A percentile compares a stretch with the other conserved stretches of the same genome.
Conservation (phyloP, 2,888 invertebrate species). For the Chesias legatella region DNA sequence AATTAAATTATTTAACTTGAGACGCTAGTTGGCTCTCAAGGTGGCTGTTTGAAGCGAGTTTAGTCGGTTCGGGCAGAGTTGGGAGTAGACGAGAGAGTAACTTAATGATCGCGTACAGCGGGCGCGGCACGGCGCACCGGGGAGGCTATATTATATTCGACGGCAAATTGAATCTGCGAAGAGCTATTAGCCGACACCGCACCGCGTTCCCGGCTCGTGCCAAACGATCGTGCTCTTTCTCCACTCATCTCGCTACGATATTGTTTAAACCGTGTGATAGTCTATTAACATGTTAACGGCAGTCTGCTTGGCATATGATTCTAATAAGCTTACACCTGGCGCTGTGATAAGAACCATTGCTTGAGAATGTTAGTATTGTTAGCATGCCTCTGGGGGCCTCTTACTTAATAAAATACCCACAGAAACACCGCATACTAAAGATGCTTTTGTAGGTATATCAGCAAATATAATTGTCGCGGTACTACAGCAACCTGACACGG, state of each 20-base stretch:
- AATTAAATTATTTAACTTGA: slow-evolving; percentile 43
- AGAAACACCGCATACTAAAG: no score
- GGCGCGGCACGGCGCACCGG: slow-evolving; percentile 62
- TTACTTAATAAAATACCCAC: no score
- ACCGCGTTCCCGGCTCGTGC: slow-evolving; percentile 56
- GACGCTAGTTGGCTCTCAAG: slow-evolving; percentile 37
- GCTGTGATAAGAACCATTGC: slow-evolving; percentile 26
- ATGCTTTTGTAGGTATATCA: no score
- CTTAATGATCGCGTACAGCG: slow-evolving; percentile 73
- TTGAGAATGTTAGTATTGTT: slow-evolving; percentile 12
- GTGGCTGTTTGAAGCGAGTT: slow-evolving; percentile 55
- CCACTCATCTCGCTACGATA: slow-evolving; percentile 44
- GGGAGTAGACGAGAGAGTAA: slow-evolving; percentile 54
- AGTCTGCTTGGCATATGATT: slow-evolving; percentile 44
- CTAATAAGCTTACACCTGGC: slow-evolving; percentile 35
- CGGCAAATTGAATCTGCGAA: slow-evolving; percentile 75
- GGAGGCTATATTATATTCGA: slow-evolving; percentile 71
- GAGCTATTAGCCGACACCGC: slow-evolving; percentile 75
- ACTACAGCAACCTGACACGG: no score
- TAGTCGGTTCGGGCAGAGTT: slow-evolving; percentile 40
- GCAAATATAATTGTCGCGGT: no score
- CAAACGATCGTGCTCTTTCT: slow-evolving; percentile 62
- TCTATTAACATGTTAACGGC: slow-evolving; percentile 46
- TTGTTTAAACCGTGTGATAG: slow-evolving; percentile 49
- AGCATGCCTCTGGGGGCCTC: no score